phyloP scores from a whole-genome alignment of 2,113 vertebrate species.

The Cyprinus carpio region DNA sequence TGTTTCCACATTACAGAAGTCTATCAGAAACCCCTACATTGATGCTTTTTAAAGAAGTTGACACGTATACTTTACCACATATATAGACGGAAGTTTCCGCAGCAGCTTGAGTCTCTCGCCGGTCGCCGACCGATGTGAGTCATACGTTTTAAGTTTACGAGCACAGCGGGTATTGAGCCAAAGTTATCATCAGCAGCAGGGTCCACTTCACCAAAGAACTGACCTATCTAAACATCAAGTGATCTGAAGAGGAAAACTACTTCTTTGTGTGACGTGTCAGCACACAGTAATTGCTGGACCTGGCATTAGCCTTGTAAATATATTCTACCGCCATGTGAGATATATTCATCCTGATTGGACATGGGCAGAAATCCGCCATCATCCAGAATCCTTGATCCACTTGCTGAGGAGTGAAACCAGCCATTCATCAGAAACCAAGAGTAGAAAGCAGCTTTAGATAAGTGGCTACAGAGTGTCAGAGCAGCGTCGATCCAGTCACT shows the following conservation, averaged over 20 bases:
- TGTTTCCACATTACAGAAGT: background rate
- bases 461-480: background rate
- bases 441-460: conserved; percentile 19
- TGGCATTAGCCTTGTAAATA: background rate
- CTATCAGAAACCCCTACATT: background rate
- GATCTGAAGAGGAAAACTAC: background rate
- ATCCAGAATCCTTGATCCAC: conserved; percentile 96
- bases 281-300: background rate
- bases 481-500: conserved; percentile 40
- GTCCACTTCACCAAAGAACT: conserved; percentile 97
- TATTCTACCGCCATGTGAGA: conserved; percentile 81
- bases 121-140: conserved; percentile 95
- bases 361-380: conserved; percentile 97
- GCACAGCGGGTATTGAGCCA: conserved; percentile 90
- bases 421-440: background rate
- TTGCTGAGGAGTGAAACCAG: conserved; percentile 72
- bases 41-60: background rate
- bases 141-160: conserved; percentile 97
- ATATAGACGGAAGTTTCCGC: conserved; percentile 87
- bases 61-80: conserved; percentile 79
- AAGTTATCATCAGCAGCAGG: conserved; percentile 89
- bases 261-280: no score
- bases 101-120: conserved; percentile 87
- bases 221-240: conserved; percentile 70
- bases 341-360: conserved; percentile 95